phyloP scores from a whole-genome alignment of 2,797 vertebrate species.

The Mareca strepera region DNA sequence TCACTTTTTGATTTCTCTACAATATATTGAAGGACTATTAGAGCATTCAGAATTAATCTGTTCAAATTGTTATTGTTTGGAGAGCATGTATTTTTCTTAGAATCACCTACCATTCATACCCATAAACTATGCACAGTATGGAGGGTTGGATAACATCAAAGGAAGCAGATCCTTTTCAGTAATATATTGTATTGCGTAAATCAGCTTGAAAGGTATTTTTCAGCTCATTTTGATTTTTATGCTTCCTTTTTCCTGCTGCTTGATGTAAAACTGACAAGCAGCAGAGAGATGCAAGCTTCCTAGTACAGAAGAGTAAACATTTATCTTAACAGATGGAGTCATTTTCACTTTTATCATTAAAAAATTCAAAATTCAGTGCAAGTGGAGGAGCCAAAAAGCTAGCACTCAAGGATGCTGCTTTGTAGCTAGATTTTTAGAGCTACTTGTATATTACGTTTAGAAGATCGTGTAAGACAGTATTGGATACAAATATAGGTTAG shows the following conservation, averaged over 20 bases:
- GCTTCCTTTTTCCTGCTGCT: slow-evolving; percentile 62
- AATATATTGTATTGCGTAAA: slow-evolving; percentile 38
- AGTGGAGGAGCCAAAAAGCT: background rate
- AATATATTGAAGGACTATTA: background rate
- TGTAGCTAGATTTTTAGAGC: background rate
- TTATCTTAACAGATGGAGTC: slow-evolving; percentile 61
- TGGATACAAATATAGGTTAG: background rate
- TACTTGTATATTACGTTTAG: background rate
- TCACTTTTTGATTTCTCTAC: background rate
- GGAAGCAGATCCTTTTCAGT: slow-evolving; percentile 15
- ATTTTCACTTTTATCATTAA: slow-evolving; percentile 58
- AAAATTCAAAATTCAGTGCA: slow-evolving; percentile 39
- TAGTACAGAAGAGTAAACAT: slow-evolving; percentile 44
- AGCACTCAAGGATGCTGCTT: background rate
- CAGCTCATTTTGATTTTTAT: slow-evolving; percentile 65
- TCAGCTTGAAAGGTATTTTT: slow-evolving; percentile 64
- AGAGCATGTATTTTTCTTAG: slow-evolving; percentile 2
- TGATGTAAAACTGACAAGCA: slow-evolving; percentile 60
- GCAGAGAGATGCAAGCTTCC: slow-evolving; percentile 23
- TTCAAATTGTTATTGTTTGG: slow-evolving; percentile 34
- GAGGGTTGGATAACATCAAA: slow-evolving; percentile 48
- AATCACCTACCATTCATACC: background rate
- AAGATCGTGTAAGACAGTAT: background rate
- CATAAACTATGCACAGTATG: slow-evolving; percentile 9
- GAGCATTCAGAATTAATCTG: slow-evolving; percentile 19